These are phyloP conservation scores for Petromus typicus DNA, from an alignment of 2,113 vertebrate genomes.

Conservation along the genomic window DNA sequence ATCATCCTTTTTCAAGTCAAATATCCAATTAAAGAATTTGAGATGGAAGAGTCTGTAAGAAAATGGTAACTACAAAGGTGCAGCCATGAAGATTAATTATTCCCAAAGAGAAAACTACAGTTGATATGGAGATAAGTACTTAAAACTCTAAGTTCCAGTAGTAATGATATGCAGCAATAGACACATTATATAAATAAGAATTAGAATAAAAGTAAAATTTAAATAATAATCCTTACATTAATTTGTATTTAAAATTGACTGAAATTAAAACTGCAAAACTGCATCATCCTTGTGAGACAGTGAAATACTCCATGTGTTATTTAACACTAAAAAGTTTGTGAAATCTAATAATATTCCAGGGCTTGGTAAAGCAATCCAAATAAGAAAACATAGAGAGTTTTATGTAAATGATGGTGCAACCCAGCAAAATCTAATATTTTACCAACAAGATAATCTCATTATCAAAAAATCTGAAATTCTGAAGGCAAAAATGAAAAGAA, in stretches of 20 bases:
- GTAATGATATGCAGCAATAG: not conserved
- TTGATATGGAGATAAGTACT: not conserved
- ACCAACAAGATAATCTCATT: not conserved
- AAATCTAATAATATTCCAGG: not conserved
- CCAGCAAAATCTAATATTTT: not conserved
- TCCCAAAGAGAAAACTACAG: constrained; percentile 55
- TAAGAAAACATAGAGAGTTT: not conserved
- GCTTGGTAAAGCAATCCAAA: not conserved
- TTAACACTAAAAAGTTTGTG: not conserved
- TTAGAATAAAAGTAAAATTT: not conserved
- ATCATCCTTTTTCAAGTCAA: constrained; percentile 41
- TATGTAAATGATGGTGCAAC: not conserved
- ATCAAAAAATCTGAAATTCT: not conserved
- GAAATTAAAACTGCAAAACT: constrained; percentile 15
- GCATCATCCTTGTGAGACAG: not conserved
- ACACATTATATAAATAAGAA: not conserved
- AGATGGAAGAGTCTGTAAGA: constrained; percentile 41
- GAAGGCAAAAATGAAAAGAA: not conserved
- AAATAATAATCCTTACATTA: not conserved
- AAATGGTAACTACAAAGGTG: not conserved
- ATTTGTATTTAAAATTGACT: not conserved
- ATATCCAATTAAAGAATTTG: constrained; percentile 28
- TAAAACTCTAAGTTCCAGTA: not conserved
- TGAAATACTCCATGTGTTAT: not conserved
- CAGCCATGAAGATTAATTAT: constrained; percentile 49